Percentiles rank a stretch among this genome's conserved stretches.
Conservation (phyloP, 2,888 invertebrate genomes). For the Saturnia pavonia region DNA sequence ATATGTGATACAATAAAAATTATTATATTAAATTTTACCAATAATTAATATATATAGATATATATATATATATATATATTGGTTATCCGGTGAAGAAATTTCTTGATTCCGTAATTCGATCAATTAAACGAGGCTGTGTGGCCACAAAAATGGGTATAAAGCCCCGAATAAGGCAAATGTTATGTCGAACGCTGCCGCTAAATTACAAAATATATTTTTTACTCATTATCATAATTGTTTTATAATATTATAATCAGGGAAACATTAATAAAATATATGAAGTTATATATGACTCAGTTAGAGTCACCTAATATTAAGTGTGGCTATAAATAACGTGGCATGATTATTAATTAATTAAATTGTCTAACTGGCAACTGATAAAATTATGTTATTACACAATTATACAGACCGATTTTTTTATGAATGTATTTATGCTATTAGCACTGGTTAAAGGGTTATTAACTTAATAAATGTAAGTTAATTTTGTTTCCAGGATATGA, state of each 20-base stretch:
- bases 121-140: constrained; percentile 2
- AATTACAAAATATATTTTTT: constrained; percentile 21
- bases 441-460: no score
- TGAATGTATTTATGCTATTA: no score
- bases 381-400: no score
- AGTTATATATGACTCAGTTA: background rate
- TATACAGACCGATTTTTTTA: no score
- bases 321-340: no score
- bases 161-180: constrained; percentile 2
- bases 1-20: no score
- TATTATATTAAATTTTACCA: background rate
- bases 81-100: constrained; percentile 7
- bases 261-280: background rate
- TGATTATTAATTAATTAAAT: no score
- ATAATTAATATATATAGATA: background rate
- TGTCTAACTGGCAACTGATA: no score
- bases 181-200: background rate
- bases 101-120: background rate
- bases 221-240: background rate
- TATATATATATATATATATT: no score
- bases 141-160: background rate
- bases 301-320: background rate
- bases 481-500: no score
- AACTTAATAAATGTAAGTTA: no score
- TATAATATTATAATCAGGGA: background rate